phyloP scores from a whole-genome alignment of 2,888 invertebrate species.

The Sminthurides aquaticus region DNA sequence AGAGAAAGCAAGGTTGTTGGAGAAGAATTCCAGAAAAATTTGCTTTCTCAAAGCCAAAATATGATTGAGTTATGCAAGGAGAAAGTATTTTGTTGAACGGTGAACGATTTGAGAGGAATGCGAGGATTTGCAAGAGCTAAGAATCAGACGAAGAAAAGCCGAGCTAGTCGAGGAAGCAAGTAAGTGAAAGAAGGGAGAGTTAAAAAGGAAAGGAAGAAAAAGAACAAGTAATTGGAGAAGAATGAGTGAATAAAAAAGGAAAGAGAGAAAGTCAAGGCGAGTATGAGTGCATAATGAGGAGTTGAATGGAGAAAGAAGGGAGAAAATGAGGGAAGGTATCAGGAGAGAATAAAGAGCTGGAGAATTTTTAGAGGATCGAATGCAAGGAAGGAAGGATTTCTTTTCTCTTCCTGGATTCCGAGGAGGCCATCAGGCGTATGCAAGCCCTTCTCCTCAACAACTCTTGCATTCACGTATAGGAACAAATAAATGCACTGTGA shows the following conservation, averaged over 20 bases:
- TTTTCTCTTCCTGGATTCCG: no score
- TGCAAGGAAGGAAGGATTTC: no score
- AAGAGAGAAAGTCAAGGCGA: background rate
- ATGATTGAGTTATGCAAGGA: no score
- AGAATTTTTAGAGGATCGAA: no score
- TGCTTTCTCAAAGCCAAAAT: no score
- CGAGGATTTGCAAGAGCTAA: no score
- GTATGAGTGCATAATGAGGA: background rate
- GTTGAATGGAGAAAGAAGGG: background rate
- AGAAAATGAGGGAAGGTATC: background rate
- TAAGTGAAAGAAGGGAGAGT: background rate
- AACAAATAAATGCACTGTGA: slow-evolving; percentile 4
- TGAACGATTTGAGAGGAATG: no score
- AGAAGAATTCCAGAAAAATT: no score
- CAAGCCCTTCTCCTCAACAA: no score
- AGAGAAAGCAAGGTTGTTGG: no score
- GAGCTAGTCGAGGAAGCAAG: background rate
- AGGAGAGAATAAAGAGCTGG: slow-evolving; percentile 4
- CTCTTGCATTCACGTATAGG: background rate
- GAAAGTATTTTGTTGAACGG: no score
- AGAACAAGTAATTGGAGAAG: background rate
- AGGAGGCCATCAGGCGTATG: no score
- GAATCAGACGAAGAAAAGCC: background rate
- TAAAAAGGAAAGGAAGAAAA: background rate
- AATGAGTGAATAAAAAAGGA: background rate